Percentiles rank a stretch among this genome's conserved stretches.
Conservation (phyloP, 2,113 vertebrate species). For the Emydocephalus ijimae region DNA sequence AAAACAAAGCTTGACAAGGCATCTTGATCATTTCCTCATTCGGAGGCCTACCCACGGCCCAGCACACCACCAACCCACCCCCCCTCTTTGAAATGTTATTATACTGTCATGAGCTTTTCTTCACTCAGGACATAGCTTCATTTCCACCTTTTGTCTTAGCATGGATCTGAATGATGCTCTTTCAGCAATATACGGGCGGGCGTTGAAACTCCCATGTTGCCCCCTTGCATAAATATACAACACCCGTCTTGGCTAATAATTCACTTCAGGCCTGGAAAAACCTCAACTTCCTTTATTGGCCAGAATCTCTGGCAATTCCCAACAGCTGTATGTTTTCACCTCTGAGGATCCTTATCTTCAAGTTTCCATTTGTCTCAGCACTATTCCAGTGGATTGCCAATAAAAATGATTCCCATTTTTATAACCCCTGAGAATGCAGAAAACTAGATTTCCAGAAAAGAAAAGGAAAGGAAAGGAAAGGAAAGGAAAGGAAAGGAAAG, state of each 20-base stretch:
- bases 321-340: constrained; percentile 83
- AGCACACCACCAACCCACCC: constrained; percentile 69
- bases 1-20: constrained; percentile 77
- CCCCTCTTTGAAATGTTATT: constrained; percentile 86
- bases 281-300: constrained; percentile 99
- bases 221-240: constrained; percentile 97
- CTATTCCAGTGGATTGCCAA: constrained; percentile 79
- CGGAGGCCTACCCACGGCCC: constrained; percentile 67
- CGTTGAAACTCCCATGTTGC: constrained; percentile 84
- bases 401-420: constrained; percentile 83
- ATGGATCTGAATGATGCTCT: constrained; percentile 95
- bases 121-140: constrained; percentile 96
- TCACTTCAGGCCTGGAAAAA: constrained; percentile 90
- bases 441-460: constrained; percentile 65
- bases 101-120: constrained; percentile 94
- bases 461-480: background rate
- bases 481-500: background rate
- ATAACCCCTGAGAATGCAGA: constrained; percentile 75
- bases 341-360: constrained; percentile 83
- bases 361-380: constrained; percentile 84
- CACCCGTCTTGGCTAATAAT: constrained; percentile 85
- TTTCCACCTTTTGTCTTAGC: constrained; percentile 98
- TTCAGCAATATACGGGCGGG: constrained; percentile 96
- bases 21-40: constrained; percentile 86
- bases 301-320: constrained; percentile 86